Evolutionary conservation across 2,113 vertebrate genomes (phyloP).

Genomic region (Sorex fumeus): DNA sequence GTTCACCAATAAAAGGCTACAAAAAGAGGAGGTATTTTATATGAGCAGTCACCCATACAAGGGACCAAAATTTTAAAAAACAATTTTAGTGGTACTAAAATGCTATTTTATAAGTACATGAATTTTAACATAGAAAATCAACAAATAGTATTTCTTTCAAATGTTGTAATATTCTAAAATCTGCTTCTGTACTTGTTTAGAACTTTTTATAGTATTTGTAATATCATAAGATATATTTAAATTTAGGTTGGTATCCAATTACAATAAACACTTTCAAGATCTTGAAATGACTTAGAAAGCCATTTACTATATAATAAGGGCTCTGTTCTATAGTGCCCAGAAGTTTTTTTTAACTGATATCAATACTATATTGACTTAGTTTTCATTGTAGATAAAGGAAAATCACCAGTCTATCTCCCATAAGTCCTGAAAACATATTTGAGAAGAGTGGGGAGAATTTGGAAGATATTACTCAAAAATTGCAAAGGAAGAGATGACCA

Average conservation of each 20-base stretch:
- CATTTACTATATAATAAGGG: not conserved
- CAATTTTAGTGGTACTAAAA: no score
- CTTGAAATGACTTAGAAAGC: not conserved
- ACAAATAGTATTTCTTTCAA: slow-evolving; percentile 18
- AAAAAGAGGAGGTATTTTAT: no score
- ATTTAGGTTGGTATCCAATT: not conserved
- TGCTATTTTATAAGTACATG: not conserved
- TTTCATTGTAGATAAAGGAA: not conserved
- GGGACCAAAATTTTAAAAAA: no score
- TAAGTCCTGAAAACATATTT: not conserved
- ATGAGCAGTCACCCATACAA: no score
- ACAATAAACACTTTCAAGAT: not conserved
- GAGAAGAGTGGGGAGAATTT: not conserved
- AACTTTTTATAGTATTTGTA: not conserved
- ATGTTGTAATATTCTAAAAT: not conserved
- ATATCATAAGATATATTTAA: not conserved
- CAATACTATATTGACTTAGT: not conserved
- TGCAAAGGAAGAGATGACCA: not conserved
- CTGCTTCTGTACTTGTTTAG: not conserved
- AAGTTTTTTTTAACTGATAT: not conserved
- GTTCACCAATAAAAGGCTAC: no score
- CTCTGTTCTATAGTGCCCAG: not conserved
- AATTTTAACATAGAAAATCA: not conserved
- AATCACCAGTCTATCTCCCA: not conserved
- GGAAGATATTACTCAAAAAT: not conserved